These are phyloP conservation scores for Anarrhichthys ocellatus DNA, from an alignment of 2,113 vertebrate species.

Conservation along the genomic window DNA sequence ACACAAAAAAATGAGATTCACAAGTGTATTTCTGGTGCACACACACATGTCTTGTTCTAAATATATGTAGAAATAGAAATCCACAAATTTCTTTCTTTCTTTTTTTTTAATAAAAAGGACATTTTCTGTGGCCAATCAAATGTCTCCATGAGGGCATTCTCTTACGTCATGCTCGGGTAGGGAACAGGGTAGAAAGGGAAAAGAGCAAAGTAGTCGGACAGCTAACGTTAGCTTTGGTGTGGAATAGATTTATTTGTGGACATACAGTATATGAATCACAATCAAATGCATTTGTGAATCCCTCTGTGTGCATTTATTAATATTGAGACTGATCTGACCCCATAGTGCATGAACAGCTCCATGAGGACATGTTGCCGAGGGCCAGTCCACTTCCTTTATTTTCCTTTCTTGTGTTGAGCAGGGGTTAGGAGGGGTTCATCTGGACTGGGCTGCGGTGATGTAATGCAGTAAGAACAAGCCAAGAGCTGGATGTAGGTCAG, in stretches of 20 bases:
- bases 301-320: not conserved
- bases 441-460: conserved; percentile 10
- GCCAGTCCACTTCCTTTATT: conserved; percentile 4
- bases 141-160: too few species aligned
- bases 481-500: conserved; percentile 33
- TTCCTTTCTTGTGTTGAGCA: not conserved
- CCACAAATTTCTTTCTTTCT: too few species aligned
- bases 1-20: too few species aligned
- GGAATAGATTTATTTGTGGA: not conserved
- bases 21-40: too few species aligned
- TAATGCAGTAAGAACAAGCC: conserved; percentile 19
- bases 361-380: conserved; percentile 11
- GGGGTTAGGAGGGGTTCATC: not conserved
- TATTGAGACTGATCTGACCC: not conserved
- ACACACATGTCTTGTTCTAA: too few species aligned
- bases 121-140: too few species aligned
- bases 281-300: too few species aligned
- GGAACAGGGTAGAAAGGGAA: too few species aligned
- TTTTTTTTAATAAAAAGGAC: too few species aligned
- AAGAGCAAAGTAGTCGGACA: not conserved
- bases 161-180: too few species aligned
- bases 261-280: too few species aligned
- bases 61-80: too few species aligned
- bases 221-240: not conserved
- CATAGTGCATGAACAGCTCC: not conserved